A percentile compares a stretch with the other conserved stretches of the same genome.
These are phyloP conservation scores for Artibeus jamaicensis DNA, from an alignment of 2,797 vertebrate species.

Conservation along the genomic window DNA sequence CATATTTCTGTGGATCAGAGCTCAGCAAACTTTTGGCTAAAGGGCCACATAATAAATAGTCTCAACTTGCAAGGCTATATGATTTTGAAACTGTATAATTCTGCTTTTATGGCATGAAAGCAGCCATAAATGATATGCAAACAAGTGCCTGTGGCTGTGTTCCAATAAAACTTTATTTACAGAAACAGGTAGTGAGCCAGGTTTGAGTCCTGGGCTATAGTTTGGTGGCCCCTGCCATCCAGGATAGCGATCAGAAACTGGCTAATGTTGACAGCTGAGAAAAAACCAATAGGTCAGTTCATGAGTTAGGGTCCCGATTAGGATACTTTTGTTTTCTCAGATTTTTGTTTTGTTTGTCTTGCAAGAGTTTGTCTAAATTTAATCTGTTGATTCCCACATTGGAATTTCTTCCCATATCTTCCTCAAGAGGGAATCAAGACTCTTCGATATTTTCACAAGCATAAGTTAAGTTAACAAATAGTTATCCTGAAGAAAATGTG, in stretches of 20 bases:
- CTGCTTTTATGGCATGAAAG: background rate
- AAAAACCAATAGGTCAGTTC: background rate
- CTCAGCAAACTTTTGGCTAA: background rate
- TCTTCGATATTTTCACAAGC: background rate
- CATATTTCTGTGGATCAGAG: background rate
- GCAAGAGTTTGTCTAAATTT: constrained; percentile 12
- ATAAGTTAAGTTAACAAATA: constrained; percentile 45
- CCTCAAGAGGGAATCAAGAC: background rate
- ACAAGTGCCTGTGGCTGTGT: background rate
- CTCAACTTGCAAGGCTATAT: background rate
- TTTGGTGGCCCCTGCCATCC: background rate
- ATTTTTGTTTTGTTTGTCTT: background rate
- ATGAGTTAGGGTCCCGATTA: background rate
- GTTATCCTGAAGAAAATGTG: constrained; percentile 45
- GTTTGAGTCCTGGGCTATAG: background rate
- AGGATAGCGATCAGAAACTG: background rate
- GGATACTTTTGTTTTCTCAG: background rate
- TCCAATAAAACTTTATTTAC: constrained; percentile 33
- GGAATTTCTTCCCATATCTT: constrained; percentile 13
- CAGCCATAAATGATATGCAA: background rate
- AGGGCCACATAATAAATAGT: background rate
- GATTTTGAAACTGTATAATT: background rate
- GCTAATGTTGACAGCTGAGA: background rate
- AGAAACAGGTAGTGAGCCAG: background rate
- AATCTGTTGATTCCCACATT: background rate